Base-by-base conservation (phyloP, 2,888 invertebrate genomes). In the Amblyteles armatorius region DNA sequence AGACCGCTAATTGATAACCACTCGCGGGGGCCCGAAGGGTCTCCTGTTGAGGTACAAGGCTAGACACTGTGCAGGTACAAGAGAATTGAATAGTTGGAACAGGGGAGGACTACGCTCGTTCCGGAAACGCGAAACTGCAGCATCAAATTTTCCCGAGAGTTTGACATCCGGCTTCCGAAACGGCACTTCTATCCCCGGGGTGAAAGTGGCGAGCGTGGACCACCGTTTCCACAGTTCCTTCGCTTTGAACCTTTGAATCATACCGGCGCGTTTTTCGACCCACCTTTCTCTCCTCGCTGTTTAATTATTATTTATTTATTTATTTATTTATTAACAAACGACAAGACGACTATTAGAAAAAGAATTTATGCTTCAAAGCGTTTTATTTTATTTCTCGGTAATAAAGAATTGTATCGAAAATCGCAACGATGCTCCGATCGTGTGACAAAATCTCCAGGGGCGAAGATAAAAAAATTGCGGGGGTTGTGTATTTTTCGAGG, bases 1-100 rank as follows among this genome's bases (percentile, higher is more conserved):
- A 83, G 85, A 80, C 69, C 72, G 74, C 88, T 89, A 89, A 89
- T 89, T 89, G 84, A 88, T 88, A 86, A 84, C 77, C 72, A 68
- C 69, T 82, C 52, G 69, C 29, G 72, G 60, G 48, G 52, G 52
- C 63, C 69, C 71, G 69, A 68, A 76, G 52, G 63, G 22, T 48
- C 63, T 52, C 73, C 71, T 40, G 19, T 22, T 29, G 55, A 33
- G 19, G 33, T 19, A 52, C 63, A 65, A 76, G 22, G 50, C 33
- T 50, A 2, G 33, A 19, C 13, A 19, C 44, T 40, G 11, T 33
- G 33, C 16, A 50, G 40, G 29, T 13, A 73, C 13, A 26, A 57
- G 72, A 29, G 57, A 36, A 36, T 33, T 16, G 33, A 33, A 16
- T 11, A 19, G 72, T 55, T 6, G 22, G 40, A 57, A n/a, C 4